Evolutionary conservation across 1,140 invertebrate species (phyloP), one percentile per base, ranked within the genome.

Genomic region (Acromyrmex echinatior): DNA sequence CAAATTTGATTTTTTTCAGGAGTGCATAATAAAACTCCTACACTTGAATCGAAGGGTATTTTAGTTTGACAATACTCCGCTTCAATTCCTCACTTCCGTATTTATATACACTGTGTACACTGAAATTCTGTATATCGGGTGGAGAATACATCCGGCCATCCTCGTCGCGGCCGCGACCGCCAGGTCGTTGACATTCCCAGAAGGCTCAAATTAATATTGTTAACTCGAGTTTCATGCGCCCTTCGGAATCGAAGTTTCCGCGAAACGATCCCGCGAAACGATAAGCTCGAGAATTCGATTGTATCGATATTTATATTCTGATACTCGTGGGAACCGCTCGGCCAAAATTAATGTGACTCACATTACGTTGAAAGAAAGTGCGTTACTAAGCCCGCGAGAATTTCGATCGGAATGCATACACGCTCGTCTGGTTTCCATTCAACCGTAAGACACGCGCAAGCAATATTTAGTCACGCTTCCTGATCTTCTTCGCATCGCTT

Each of bases 141-240:
- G n/a, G 18, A 84, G 70, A 84, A 62, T 63, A 84, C 39, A 84
- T 84, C 80, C 79, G 76, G 65, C 31, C 35, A n/a, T 70, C 35
- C 49, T 71, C 66, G 65, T 2, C 6, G 49, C 12, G 80, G 31
- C 66, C 21, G 45, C 5, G 39, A 45, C 9, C 39, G 68, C 7
- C 25, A 12, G 80, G 80, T 84, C 80, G 70, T 84, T 76, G 80
- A 84, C 80, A 76, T 84, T 84, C 80, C 45, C 70, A 35, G 80
- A 84, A 84, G 80, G 56, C 80, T 74, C 28, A 62, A 84, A 84
- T 84, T 84, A 84, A 84, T 84, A 84, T 84, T 74, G 45, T 76
- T 63, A 76, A 84, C 56, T 21, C 39, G 70, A 49, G 70, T 25
- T 21, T 21, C 56, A 18, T 12, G 25, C 25, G 80, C 68, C 68